phyloP scores from a whole-genome alignment of 1,140 invertebrate genomes.

The Probaryconus sp. region DNA sequence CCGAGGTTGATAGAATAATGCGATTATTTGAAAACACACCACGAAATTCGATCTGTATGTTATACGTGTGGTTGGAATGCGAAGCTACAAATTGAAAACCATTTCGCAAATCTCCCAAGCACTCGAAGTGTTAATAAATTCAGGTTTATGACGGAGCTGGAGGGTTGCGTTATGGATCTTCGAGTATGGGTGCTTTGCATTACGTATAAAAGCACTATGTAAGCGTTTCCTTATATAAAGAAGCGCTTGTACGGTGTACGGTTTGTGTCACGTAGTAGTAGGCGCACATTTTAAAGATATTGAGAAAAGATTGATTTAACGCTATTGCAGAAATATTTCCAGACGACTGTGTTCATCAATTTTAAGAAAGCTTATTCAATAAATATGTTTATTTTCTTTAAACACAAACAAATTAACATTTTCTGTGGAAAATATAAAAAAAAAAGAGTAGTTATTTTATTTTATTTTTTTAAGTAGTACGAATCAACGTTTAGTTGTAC shows the following conservation, averaged over 20 bases:
- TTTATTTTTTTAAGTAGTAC: no score
- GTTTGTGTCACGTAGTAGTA: conserved; percentile 37
- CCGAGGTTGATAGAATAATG: conserved; percentile 52
- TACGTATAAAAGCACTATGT: conserved; percentile 61
- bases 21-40: conserved; percentile 62
- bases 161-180: conserved; percentile 66
- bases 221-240: conserved; percentile 57
- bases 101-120: conserved; percentile 76
- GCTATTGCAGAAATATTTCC: conserved; percentile 3
- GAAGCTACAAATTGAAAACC: conserved; percentile 79
- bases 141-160: conserved; percentile 75
- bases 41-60: conserved; percentile 57
- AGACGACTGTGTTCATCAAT: neutral
- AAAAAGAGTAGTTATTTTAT: no score
- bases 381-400: neutral
- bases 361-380: no score
- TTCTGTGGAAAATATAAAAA: no score
- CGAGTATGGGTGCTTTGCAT: conserved; percentile 58
- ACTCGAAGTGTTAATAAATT: conserved; percentile 78
- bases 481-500: no score
- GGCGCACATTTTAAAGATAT: conserved; percentile 39
- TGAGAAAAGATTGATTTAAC: conserved; percentile 52
- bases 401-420: no score
- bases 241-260: conserved; percentile 51
- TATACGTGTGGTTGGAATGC: conserved; percentile 67